Evolutionary conservation across 2,797 vertebrate species (phyloP).

Genomic region (Lagorchestes hirsutus): DNA sequence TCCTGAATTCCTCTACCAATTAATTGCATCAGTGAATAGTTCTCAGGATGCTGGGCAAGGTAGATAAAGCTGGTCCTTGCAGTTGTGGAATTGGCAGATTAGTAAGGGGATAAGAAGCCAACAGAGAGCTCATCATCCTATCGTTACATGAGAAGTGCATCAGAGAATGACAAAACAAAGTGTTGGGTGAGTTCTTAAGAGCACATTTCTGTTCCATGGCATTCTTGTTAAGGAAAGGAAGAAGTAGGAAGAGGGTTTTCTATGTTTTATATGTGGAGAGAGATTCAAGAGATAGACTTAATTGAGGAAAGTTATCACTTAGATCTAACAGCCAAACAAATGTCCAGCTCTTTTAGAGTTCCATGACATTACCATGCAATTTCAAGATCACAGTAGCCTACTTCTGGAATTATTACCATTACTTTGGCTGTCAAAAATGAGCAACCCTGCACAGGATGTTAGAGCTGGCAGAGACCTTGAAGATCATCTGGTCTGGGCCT

Average conservation of each 20-base stretch:
- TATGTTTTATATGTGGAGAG: not conserved
- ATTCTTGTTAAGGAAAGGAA: not conserved
- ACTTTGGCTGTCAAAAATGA: slow-evolving; percentile 24
- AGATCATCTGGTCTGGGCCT: not conserved
- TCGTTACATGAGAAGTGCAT: not conserved
- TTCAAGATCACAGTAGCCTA: accelerated
- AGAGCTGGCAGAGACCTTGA: not conserved
- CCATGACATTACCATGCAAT: not conserved
- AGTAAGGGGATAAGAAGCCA: not conserved
- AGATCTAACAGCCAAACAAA: not conserved
- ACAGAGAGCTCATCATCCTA: not conserved
- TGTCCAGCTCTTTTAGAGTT: not conserved
- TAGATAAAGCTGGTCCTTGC: not conserved
- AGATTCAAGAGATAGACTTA: not conserved
- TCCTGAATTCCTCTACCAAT: not conserved
- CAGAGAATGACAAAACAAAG: not conserved
- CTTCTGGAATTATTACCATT: not conserved
- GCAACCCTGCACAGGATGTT: slow-evolving; percentile 1
- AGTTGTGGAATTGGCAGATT: not conserved
- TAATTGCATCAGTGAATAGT: not conserved
- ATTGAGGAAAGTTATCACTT: not conserved
- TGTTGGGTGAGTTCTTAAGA: not conserved
- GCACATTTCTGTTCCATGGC: not conserved
- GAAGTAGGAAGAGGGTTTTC: not conserved
- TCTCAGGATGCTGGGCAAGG: not conserved